Percentiles rank a stretch among this genome's conserved stretches.
phyloP scores from a whole-genome alignment of 2,113 vertebrate genomes.

The Festucalex cinctus region DNA sequence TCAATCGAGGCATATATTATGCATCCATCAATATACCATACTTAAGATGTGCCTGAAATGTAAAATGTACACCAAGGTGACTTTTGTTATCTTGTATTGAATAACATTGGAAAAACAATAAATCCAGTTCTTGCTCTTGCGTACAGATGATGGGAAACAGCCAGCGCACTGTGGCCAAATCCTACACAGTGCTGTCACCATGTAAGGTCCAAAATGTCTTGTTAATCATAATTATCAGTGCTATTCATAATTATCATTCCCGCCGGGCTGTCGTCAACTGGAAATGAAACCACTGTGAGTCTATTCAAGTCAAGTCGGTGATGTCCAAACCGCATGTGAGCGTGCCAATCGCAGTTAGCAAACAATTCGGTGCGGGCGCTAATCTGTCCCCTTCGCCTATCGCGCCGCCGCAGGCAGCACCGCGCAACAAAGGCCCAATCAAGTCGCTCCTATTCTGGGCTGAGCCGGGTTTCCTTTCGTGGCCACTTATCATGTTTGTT shows the following conservation, averaged over 20 bases:
- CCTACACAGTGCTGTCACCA: neutral
- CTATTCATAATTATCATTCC: neutral
- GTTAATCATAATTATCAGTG: neutral
- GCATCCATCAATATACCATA: too few species aligned
- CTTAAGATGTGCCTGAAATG: neutral
- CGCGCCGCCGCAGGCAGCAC: slow-evolving; percentile 15
- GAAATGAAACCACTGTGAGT: neutral
- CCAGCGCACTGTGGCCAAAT: neutral
- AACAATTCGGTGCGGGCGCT: slow-evolving; percentile 3
- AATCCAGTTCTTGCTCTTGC: neutral
- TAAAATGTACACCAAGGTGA: neutral
- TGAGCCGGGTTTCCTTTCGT: slow-evolving; percentile 26
- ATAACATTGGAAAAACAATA: neutral
- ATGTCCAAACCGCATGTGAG: neutral
- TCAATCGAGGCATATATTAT: too few species aligned
- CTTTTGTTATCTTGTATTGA: neutral
- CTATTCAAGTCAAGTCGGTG: neutral
- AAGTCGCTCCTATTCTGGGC: slow-evolving; percentile 27
- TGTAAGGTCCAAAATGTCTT: neutral
- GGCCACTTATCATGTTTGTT: slow-evolving; percentile 30
- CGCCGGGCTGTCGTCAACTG: neutral
- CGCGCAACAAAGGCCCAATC: slow-evolving; percentile 1
- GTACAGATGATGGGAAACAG: too few species aligned
- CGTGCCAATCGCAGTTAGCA: slow-evolving; percentile 12
- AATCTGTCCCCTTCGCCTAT: slow-evolving; percentile 17